Evolutionary conservation across 1,140 invertebrate species (phyloP).

Genomic region (Drosophila murphyi): DNA sequence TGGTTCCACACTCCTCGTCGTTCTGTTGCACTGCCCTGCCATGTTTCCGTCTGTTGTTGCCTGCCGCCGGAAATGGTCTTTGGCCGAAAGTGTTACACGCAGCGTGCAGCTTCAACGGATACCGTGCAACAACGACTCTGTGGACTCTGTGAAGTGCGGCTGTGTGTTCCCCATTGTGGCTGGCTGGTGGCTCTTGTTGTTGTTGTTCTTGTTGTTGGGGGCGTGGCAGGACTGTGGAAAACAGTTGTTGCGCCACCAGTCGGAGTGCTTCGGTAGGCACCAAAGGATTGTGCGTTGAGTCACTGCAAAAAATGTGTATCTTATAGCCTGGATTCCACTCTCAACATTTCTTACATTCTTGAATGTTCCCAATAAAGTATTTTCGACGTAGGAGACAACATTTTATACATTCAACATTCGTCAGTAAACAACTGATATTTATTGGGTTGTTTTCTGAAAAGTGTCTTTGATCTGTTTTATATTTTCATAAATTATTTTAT

Average conservation of each 20-base stretch:
- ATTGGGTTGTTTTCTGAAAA: too few species aligned
- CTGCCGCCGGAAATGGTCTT: conserved; percentile 72
- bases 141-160: neutral
- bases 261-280: conserved; percentile 26
- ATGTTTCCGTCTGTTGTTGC: conserved; percentile 50
- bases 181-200: too few species aligned
- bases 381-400: too few species aligned
- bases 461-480: too few species aligned
- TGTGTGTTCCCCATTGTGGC: too few species aligned
- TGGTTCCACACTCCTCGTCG: neutral
- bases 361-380: too few species aligned
- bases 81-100: conserved; percentile 77
- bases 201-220: conserved; percentile 4
- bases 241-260: conserved; percentile 73
- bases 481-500: too few species aligned
- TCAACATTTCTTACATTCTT: too few species aligned
- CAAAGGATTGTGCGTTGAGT: neutral
- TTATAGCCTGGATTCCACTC: too few species aligned
- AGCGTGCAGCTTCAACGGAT: conserved; percentile 43
- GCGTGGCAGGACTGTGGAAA: conserved; percentile 31
- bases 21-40: neutral
- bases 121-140: conserved; percentile 21
- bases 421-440: too few species aligned
- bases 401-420: too few species aligned
- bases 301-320: neutral